A percentile compares a stretch with the other conserved stretches of the same genome.
Conservation (phyloP, 64 coral and sea anemone species). For the Anthopleura sola region DNA sequence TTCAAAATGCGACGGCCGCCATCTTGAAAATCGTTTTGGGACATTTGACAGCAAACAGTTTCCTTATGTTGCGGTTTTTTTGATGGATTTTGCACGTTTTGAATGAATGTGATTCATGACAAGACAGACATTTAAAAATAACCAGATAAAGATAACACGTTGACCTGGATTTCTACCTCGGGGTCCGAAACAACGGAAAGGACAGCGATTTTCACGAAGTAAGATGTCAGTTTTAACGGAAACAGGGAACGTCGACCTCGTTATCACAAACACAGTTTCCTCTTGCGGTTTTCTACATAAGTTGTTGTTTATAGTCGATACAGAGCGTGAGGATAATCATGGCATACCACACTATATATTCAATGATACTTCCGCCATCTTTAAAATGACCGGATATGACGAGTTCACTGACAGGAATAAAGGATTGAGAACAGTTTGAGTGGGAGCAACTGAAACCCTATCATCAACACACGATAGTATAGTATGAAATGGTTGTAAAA, state of each 20-base stretch:
- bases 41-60: background rate
- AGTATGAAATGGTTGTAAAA: too few species aligned
- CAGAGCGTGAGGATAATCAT: background rate
- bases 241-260: background rate
- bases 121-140: background rate
- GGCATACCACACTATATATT: background rate
- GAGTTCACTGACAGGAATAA: background rate
- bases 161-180: too few species aligned
- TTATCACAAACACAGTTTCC: background rate
- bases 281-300: background rate
- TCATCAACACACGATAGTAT: too few species aligned
- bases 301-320: background rate
- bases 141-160: too few species aligned
- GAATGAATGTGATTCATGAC: background rate
- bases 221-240: background rate
- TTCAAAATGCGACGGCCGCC: too few species aligned
- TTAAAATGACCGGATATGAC: background rate
- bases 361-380: slow-evolving; percentile 4
- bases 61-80: too few species aligned
- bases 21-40: too few species aligned
- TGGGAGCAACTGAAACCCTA: too few species aligned
- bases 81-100: background rate
- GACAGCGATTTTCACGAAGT: background rate
- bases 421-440: too few species aligned
- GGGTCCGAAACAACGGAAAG: background rate